These are phyloP conservation scores for Fulica atra DNA, from an alignment of 2,113 vertebrate species.

Conservation along the genomic window DNA sequence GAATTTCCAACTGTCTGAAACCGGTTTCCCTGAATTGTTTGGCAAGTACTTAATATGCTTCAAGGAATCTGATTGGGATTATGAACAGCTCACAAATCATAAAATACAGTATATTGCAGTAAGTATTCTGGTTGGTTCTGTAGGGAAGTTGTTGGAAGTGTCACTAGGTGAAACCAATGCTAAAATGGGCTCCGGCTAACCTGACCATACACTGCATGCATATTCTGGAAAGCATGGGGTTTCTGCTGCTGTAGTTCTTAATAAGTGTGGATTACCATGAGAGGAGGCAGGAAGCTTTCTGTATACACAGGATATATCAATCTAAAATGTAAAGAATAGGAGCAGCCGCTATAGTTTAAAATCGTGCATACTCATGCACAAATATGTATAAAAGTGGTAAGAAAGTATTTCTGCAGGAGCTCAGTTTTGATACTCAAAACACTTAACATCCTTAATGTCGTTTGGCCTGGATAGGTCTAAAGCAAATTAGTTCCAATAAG, in stretches of 20 bases:
- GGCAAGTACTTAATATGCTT: not conserved
- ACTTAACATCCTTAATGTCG: not conserved
- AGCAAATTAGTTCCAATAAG: not conserved
- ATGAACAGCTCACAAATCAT: not conserved
- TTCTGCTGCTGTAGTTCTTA: not conserved
- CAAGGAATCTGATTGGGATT: not conserved
- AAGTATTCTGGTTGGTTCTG: not conserved
- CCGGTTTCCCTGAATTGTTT: not conserved
- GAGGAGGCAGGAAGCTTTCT: not conserved
- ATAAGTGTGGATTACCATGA: not conserved
- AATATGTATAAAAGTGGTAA: not conserved
- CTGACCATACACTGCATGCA: not conserved
- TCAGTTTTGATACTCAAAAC: not conserved
- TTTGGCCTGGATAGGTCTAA: not conserved
- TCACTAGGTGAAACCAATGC: not conserved
- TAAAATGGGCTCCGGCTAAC: not conserved
- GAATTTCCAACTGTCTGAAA: not conserved
- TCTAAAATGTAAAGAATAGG: not conserved
- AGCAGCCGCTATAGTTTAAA: not conserved
- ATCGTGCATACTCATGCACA: rapidly evolving
- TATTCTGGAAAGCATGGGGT: not conserved
- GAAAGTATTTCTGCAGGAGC: not conserved
- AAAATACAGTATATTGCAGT: not conserved
- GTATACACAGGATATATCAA: rapidly evolving
- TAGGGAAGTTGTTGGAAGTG: not conserved